Percentiles rank a stretch among this genome's conserved stretches.
phyloP scores from a whole-genome alignment of 2,797 vertebrate species.

The Sebastes alutus region DNA sequence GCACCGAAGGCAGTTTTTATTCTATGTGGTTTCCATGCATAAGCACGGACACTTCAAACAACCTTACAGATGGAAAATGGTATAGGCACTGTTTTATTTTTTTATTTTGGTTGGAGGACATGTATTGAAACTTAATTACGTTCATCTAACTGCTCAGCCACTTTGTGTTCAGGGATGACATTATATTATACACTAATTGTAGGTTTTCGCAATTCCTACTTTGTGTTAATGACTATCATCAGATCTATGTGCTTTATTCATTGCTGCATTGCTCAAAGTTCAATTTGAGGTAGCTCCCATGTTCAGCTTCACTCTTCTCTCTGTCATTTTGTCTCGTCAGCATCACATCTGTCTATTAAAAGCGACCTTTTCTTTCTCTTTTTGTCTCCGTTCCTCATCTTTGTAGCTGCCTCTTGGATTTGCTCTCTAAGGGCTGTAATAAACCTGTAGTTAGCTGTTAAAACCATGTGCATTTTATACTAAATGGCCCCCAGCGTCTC shows the following conservation, averaged over 20 bases:
- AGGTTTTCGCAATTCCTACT: slow-evolving; percentile 26
- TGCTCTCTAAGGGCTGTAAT: slow-evolving; percentile 55
- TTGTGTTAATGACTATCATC: slow-evolving; percentile 29
- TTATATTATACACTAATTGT: slow-evolving; percentile 41
- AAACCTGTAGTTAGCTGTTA: slow-evolving; percentile 73
- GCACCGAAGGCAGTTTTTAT: slow-evolving; percentile 14
- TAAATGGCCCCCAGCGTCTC: slow-evolving; percentile 72
- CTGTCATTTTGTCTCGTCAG: slow-evolving; percentile 29
- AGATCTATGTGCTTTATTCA: not conserved
- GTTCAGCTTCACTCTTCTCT: not conserved
- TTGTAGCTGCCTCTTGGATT: slow-evolving; percentile 41
- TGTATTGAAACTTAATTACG: slow-evolving; percentile 29
- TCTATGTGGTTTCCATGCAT: slow-evolving; percentile 8
- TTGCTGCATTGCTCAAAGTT: slow-evolving; percentile 13
- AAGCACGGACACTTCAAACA: slow-evolving; percentile 1
- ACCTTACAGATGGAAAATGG: slow-evolving; percentile 22
- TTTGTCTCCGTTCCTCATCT: slow-evolving; percentile 24
- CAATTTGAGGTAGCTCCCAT: not conserved
- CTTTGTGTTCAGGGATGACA: slow-evolving; percentile 17
- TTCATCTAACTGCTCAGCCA: slow-evolving; percentile 32
- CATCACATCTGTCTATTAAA: slow-evolving; percentile 27
- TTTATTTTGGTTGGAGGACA: not conserved
- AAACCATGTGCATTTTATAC: slow-evolving; percentile 75
- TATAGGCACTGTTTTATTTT: slow-evolving; percentile 6
- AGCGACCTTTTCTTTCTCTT: slow-evolving; percentile 26